phyloP scores from a whole-genome alignment of 1,140 invertebrate genomes.

The Meloidogyne floridensis region DNA sequence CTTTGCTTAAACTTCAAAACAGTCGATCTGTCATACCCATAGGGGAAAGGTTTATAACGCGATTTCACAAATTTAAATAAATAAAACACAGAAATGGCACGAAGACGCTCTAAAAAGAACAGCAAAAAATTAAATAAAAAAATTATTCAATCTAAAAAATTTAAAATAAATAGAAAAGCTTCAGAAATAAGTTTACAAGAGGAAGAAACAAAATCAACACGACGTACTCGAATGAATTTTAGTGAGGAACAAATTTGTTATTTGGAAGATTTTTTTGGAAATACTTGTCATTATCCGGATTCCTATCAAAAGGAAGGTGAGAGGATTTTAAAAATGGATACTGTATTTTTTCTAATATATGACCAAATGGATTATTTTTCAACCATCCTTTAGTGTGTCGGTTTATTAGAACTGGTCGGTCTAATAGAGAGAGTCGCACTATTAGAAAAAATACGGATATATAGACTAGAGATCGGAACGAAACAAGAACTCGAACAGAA shows the following conservation, averaged over 20 bases:
- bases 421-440: too few species aligned
- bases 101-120: too few species aligned
- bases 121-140: not conserved
- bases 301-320: not conserved
- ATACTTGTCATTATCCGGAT: constrained; percentile 15
- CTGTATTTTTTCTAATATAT: not conserved
- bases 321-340: not conserved
- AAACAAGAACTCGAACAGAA: too few species aligned
- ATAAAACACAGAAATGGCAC: not conserved
- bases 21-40: too few species aligned
- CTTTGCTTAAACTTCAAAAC: too few species aligned
- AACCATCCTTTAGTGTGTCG: too few species aligned
- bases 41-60: too few species aligned
- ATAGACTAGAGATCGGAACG: too few species aligned
- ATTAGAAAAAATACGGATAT: too few species aligned
- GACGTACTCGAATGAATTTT: constrained; percentile 22
- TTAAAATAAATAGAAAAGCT: not conserved
- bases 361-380: too few species aligned
- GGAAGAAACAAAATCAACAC: constrained; percentile 4
- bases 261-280: not conserved
- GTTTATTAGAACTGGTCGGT: too few species aligned
- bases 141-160: not conserved
- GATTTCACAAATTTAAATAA: too few species aligned
- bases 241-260: not conserved
- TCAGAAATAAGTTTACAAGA: not conserved